Evolutionary conservation across 2,113 vertebrate species (phyloP).

Genomic region (Tenebrosternarchus preto): DNA sequence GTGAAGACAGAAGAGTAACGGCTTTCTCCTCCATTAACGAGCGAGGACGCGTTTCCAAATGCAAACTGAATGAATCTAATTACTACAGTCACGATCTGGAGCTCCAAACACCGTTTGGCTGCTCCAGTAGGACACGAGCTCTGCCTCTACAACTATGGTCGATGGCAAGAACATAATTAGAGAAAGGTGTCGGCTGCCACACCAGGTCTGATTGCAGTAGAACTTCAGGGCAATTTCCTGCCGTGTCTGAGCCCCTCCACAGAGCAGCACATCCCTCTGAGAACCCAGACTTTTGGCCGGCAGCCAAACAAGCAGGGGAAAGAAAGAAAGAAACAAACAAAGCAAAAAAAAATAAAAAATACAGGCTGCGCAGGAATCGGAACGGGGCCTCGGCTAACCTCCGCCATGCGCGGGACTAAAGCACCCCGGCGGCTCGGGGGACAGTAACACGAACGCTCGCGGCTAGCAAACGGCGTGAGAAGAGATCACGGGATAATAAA

Average conservation of each 20-base stretch:
- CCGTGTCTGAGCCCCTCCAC: constrained; percentile 53
- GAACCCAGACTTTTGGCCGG: constrained; percentile 38
- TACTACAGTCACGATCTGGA: constrained; percentile 48
- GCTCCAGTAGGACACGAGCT: constrained; percentile 33
- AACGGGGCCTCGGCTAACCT: constrained; percentile 24
- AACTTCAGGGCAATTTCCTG: constrained; percentile 59
- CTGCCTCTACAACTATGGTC: constrained; percentile 35
- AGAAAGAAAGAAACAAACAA: no score
- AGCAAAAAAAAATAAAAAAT: constrained; percentile 58
- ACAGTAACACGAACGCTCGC: background rate
- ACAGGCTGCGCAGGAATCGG: constrained; percentile 52
- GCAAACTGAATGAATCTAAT: constrained; percentile 52
- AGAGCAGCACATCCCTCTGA: constrained; percentile 56
- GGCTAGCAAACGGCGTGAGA: constrained; percentile 19
- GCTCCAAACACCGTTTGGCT: constrained; percentile 32
- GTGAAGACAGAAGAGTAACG: background rate
- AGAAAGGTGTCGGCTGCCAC: constrained; percentile 49
- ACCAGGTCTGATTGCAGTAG: constrained; percentile 43
- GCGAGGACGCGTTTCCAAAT: constrained; percentile 46
- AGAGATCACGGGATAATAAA: constrained; percentile 20
- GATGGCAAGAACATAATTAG: constrained; percentile 54
- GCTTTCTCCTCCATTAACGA: constrained; percentile 37
- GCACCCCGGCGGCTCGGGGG: background rate
- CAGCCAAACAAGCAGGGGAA: constrained; percentile 47
- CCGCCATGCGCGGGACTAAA: background rate